Evolutionary conservation across 1,140 invertebrate genomes (phyloP).

Genomic region (Drosophila aff.): DNA sequence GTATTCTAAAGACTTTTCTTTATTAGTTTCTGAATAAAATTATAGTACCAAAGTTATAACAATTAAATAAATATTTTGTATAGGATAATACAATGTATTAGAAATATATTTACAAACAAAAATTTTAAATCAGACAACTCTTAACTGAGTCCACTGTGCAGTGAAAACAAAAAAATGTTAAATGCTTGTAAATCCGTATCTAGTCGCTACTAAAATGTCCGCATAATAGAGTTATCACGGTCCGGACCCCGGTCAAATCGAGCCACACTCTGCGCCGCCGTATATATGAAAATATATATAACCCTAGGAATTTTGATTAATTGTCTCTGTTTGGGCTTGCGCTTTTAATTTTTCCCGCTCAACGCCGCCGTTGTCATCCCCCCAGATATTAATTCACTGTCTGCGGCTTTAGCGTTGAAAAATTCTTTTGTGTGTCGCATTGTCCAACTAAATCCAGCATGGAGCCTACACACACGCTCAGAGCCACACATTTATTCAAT

Average conservation of each 20-base stretch:
- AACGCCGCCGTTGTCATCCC: slow-evolving; percentile 38
- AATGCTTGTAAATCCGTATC: slow-evolving; percentile 72
- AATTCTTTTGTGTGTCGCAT: slow-evolving; percentile 72
- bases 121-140: background rate
- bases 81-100: background rate
- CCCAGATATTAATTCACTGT: slow-evolving; percentile 60
- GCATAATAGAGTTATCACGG: slow-evolving; percentile 78
- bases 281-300: background rate
- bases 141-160: background rate
- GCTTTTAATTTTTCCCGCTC: slow-evolving; percentile 73
- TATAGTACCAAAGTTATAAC: too few species aligned
- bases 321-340: slow-evolving; percentile 68
- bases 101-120: background rate
- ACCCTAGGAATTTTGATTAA: slow-evolving; percentile 70
- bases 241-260: slow-evolving; percentile 21
- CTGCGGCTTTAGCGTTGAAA: slow-evolving; percentile 69
- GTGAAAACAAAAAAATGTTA: slow-evolving; percentile 41
- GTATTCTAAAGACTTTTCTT: too few species aligned
- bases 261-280: slow-evolving; percentile 2
- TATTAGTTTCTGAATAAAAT: too few species aligned
- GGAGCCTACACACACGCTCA: slow-evolving; percentile 17
- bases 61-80: background rate
- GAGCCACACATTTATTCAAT: slow-evolving; percentile 60
- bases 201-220: slow-evolving; percentile 74
- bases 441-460: slow-evolving; percentile 48